phyloP scores from a whole-genome alignment of 2,888 invertebrate genomes.

The Pammene fasciana region DNA sequence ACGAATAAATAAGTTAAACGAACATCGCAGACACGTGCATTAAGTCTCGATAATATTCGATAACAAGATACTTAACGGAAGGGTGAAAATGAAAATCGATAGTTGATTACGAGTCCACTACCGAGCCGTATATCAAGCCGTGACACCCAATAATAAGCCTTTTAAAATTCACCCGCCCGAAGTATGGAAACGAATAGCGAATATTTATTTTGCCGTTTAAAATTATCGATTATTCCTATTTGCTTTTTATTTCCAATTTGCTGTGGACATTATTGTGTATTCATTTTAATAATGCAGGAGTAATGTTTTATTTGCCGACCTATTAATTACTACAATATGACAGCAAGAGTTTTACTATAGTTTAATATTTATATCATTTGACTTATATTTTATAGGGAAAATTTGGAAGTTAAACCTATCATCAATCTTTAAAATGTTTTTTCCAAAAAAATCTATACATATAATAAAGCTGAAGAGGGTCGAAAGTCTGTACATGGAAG shows the following conservation, averaged over 20 bases:
- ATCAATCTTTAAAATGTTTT: too few relatives aligned
- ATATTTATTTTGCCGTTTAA: constrained; percentile 64
- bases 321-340: constrained; percentile 14
- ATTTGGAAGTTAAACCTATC: too few relatives aligned
- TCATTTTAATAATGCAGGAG: constrained; percentile 21
- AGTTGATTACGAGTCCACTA: constrained; percentile 55
- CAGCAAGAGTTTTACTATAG: too few relatives aligned
- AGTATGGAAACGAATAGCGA: constrained; percentile 62
- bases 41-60: neutral
- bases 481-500: too few relatives aligned
- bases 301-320: constrained; percentile 16
- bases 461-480: too few relatives aligned
- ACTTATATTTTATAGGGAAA: too few relatives aligned
- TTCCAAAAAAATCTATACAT: too few relatives aligned
- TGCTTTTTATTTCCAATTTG: constrained; percentile 43
- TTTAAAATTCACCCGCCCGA: constrained; percentile 69
- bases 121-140: constrained; percentile 53
- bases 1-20: too few relatives aligned
- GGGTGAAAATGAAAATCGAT: constrained; percentile 52
- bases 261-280: constrained; percentile 21
- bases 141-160: constrained; percentile 67
- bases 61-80: constrained; percentile 15
- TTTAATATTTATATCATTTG: too few relatives aligned
- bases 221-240: constrained; percentile 55
- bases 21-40: too few relatives aligned